These are phyloP conservation scores for Boleophthalmus pectinirostris DNA, from an alignment of 2,113 vertebrate species.

Conservation along the genomic window DNA sequence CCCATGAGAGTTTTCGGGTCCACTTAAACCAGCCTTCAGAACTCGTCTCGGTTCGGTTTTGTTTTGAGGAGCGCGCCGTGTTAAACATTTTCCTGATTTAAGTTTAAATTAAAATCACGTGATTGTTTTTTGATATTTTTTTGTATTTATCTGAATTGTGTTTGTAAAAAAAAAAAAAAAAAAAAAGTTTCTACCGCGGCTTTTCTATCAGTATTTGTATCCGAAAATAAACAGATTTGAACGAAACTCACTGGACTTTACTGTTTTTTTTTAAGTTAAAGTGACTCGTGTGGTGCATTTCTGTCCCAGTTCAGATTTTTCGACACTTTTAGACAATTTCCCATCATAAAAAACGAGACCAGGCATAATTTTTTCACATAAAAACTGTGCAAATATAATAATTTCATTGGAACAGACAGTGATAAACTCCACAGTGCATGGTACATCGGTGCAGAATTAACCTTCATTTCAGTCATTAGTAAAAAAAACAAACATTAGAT, in stretches of 20 bases:
- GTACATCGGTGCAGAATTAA: background rate
- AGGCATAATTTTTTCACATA: background rate
- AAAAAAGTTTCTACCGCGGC: background rate
- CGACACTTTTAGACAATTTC: too few species aligned
- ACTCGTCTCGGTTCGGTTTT: too few species aligned
- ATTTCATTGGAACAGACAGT: background rate
- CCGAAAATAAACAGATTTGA: background rate
- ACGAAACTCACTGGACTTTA: background rate
- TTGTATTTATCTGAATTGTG: background rate
- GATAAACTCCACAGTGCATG: conserved; percentile 10
- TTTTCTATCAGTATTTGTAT: background rate
- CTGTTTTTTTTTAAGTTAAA: too few species aligned
- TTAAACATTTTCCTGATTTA: background rate
- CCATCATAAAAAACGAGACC: background rate
- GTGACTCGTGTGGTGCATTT: too few species aligned
- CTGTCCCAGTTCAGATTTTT: too few species aligned
- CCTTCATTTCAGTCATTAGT: background rate
- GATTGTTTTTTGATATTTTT: background rate
- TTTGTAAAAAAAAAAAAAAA: background rate
- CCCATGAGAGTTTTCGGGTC: too few species aligned
- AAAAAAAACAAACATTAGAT: background rate
- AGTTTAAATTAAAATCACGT: background rate
- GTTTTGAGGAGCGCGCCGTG: background rate
- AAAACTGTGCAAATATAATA: conserved; percentile 4
- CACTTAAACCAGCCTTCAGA: too few species aligned